Percentiles rank a stretch among this genome's conserved stretches.
These are phyloP conservation scores for Bedellia somnulentella DNA, from an alignment of 2,888 invertebrate species.

Conservation along the genomic window DNA sequence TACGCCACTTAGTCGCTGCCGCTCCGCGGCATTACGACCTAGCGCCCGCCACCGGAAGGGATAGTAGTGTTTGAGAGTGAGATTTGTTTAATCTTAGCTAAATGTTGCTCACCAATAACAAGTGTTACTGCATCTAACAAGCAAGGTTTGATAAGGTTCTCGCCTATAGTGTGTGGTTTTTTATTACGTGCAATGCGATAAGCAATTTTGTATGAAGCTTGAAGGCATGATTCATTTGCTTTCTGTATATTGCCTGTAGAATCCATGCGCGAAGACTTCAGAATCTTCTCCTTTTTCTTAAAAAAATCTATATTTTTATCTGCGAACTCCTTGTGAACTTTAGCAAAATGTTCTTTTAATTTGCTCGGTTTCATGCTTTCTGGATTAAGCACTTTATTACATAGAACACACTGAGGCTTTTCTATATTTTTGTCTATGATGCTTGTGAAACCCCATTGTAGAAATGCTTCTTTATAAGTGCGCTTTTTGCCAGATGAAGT, in stretches of 20 bases:
- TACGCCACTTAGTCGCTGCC: too few relatives aligned
- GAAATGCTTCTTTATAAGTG: conserved; percentile 11
- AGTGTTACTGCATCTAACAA: too few relatives aligned
- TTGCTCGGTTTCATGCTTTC: conserved; percentile 14
- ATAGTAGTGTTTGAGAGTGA: too few relatives aligned
- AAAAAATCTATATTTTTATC: conserved; percentile 11
- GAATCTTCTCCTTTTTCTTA: conserved; percentile 10
- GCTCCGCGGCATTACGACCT: too few relatives aligned
- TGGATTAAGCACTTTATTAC: conserved; percentile 13
- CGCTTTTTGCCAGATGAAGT: conserved; percentile 9
- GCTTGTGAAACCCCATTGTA: conserved; percentile 12
- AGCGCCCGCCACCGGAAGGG: too few relatives aligned
- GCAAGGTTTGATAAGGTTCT: conserved; percentile 8
- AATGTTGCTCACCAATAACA: too few relatives aligned
- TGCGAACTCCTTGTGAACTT: conserved; percentile 12
- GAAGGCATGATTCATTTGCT: conserved; percentile 11
- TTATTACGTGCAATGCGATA: conserved; percentile 8
- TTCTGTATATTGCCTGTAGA: conserved; percentile 11
- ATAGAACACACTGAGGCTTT: conserved; percentile 12
- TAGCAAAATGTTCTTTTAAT: conserved; percentile 13
- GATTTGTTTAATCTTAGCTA: too few relatives aligned
- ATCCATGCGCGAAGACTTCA: conserved; percentile 10
- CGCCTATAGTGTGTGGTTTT: conserved; percentile 9
- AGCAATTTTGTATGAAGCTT: conserved; percentile 12
- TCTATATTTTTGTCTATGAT: conserved; percentile 13